phyloP scores from a whole-genome alignment of 2,113 vertebrate species.

The Turdus rufiventris region DNA sequence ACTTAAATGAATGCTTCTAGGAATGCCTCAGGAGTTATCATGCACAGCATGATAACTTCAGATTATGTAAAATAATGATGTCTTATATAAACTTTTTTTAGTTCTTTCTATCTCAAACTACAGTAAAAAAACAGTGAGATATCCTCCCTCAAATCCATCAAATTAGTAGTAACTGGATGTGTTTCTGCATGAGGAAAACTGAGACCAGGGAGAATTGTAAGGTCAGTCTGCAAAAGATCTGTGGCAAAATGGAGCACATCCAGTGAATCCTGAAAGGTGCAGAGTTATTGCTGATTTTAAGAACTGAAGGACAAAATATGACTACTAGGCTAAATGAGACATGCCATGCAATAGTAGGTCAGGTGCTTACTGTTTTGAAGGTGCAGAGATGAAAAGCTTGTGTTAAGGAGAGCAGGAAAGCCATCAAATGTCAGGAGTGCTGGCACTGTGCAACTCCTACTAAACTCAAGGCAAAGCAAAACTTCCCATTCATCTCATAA shows the following conservation, averaged over 20 bases:
- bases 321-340: not conserved
- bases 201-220: not conserved
- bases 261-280: not conserved
- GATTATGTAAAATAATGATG: constrained; percentile 30
- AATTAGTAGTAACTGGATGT: not conserved
- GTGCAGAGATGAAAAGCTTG: not conserved
- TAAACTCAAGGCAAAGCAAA: not conserved
- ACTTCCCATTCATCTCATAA: not conserved
- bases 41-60: not conserved
- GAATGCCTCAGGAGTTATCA: not conserved
- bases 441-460: not conserved
- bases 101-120: not conserved
- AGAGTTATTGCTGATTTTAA: not conserved
- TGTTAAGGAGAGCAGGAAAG: not conserved
- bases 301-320: not conserved
- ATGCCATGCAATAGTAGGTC: not conserved
- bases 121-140: not conserved
- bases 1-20: constrained; percentile 25
- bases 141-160: not conserved
- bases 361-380: not conserved
- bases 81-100: not conserved
- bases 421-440: not conserved
- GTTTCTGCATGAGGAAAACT: not conserved
- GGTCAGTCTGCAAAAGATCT: not conserved
- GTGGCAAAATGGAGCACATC: not conserved